Evolutionary conservation across 2,797 vertebrate species (phyloP).

Genomic region (Rhabdophis nuchalis): DNA sequence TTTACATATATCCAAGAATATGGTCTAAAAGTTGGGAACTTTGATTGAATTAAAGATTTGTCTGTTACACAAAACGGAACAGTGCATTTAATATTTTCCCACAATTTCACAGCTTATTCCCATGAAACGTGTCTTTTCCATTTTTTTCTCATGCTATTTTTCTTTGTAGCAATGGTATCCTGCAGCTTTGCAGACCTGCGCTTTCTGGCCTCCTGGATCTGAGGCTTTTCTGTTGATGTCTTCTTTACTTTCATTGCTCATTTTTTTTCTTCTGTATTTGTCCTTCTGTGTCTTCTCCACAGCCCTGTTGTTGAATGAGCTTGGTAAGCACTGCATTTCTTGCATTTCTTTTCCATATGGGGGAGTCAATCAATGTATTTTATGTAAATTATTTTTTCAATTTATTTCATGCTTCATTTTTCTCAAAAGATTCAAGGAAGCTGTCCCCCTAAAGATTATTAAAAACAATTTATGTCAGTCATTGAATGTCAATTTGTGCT

Average conservation of each 20-base stretch:
- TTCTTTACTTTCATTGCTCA: conserved; percentile 77
- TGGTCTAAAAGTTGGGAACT: conserved; percentile 30
- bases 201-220: conserved; percentile 54
- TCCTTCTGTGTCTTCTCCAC: conserved; percentile 78
- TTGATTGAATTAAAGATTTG: conserved; percentile 46
- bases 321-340: conserved; percentile 79
- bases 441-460: conserved; percentile 15
- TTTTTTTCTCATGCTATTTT: conserved; percentile 46
- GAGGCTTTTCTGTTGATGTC: conserved; percentile 74
- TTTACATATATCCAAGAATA: conserved; percentile 22
- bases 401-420: conserved; percentile 48
- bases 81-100: conserved; percentile 38
- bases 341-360: conserved; percentile 65
- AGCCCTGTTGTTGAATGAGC: conserved; percentile 84
- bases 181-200: conserved; percentile 62
- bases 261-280: conserved; percentile 82
- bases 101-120: conserved; percentile 25
- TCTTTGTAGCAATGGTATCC: conserved; percentile 46
- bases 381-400: conserved; percentile 4
- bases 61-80: conserved; percentile 10
- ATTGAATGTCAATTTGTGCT: conserved; percentile 17
- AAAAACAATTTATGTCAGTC: conserved; percentile 40
- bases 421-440: conserved; percentile 12
- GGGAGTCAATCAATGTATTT: conserved; percentile 42
- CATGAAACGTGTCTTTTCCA: conserved; percentile 27